Evolutionary conservation across 2,888 invertebrate species (phyloP), one percentile per base, ranked within the genome.

Genomic region (Xanthia icteritia): DNA sequence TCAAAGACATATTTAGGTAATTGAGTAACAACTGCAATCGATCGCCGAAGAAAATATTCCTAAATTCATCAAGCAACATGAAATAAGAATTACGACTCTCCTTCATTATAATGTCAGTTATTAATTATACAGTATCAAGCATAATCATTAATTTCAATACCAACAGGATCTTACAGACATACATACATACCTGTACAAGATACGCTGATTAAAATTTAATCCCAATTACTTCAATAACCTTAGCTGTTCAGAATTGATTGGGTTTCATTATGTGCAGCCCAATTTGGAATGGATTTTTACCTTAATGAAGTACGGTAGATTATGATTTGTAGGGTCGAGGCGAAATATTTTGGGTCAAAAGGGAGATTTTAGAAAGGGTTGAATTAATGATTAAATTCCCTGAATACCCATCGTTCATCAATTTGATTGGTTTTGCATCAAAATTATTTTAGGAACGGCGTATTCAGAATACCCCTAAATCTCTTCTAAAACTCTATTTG

Each of bases 121-220:
- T 84, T 88, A 88, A 83, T 84, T 76, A 63, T 51, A 68, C 63
- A 76, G 54, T 60, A 80, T 63, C 69, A 27, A 60, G 54, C 5
- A 68, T 45, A 45, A 66, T 79, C 75, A 88, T 89, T 87, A 85
- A 88, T 87, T 80, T 79, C 75, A 81, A 83, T 85, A 51, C 20
- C 51, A 72, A 31, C 66, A 60, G 64, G 58, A 82, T 63, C 72
- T 58, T n/a, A 61, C 36, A 56, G 56, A 70, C 23, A 69, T 15
- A 73, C 36, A 31, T 36, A 83, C 76, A 71, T 67, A 78, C 61
- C 65, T 67, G 45, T 71, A 74, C 31, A 79, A 81, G 80, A 79
- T n/a, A 83, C 72, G 72, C 86, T 85, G 84, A 89, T 90, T 90
- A 88, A 86, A 87, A 75, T 85, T 85, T 83, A 88, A 89, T 86